Evolutionary conservation across 2,113 vertebrate species (phyloP).

Genomic region (Diadophis punctatus): DNA sequence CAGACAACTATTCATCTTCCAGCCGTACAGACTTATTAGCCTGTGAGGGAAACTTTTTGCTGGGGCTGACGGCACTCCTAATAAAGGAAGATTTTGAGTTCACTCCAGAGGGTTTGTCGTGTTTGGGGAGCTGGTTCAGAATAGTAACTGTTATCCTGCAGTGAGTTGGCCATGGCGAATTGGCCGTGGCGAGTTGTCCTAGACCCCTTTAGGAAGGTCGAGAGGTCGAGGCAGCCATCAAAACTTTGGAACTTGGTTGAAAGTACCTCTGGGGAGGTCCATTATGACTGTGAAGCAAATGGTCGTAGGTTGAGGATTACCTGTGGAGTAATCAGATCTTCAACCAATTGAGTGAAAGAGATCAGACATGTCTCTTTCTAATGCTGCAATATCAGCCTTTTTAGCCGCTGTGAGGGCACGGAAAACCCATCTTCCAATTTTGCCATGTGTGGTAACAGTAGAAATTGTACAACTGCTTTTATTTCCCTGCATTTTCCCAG

Average conservation of each 20-base stretch:
- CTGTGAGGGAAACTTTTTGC: too few species aligned
- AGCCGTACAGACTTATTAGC: too few species aligned
- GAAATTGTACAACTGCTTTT: neutral
- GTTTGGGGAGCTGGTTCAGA: too few species aligned
- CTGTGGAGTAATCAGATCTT: too few species aligned
- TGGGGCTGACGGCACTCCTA: too few species aligned
- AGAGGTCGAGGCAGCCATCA: neutral
- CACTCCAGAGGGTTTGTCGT: too few species aligned
- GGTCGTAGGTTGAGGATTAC: neutral
- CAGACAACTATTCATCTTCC: too few species aligned
- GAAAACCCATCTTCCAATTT: neutral
- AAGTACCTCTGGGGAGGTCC: neutral
- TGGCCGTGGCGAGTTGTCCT: neutral
- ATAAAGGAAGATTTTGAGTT: too few species aligned
- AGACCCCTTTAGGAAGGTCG: neutral
- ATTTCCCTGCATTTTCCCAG: neutral
- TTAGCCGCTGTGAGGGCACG: neutral
- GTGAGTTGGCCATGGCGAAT: too few species aligned
- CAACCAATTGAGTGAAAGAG: too few species aligned
- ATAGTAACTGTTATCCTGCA: neutral
- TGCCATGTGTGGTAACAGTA: neutral
- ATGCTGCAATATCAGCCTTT: too few species aligned
- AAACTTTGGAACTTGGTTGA: neutral
- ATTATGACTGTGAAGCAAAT: neutral
- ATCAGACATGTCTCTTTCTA: too few species aligned